These are phyloP conservation scores for Palaemon carinicauda DNA, from an alignment of 1,140 invertebrate species.

Conservation along the genomic window DNA sequence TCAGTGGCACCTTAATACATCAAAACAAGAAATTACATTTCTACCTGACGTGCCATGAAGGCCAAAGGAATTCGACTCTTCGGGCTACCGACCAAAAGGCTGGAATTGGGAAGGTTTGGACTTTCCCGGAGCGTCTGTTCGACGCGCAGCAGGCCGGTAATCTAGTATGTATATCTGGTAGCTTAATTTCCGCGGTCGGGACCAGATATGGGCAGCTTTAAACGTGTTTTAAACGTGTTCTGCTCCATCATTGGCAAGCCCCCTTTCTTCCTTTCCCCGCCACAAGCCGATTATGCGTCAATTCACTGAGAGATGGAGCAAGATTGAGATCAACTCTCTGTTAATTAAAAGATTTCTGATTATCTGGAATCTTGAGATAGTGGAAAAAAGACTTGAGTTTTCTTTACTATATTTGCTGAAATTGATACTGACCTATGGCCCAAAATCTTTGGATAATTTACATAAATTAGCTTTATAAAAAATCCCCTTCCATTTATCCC, in stretches of 20 bases:
- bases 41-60: conserved; percentile 27
- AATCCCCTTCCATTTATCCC: no score
- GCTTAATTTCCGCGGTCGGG: conserved; percentile 48
- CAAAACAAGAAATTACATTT: conserved; percentile 44
- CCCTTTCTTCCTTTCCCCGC: neutral
- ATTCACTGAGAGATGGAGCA: no score
- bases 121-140: neutral
- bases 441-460: no score
- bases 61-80: neutral
- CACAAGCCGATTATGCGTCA: no score
- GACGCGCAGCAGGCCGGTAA: conserved; percentile 21
- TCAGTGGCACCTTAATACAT: conserved; percentile 45
- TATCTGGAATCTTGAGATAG: no score
- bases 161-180: conserved; percentile 53
- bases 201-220: conserved; percentile 40
- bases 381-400: no score
- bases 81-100: neutral
- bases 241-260: neutral
- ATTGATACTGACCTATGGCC: no score
- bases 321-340: no score
- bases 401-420: no score
- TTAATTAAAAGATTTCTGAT: no score
- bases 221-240: neutral
- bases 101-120: neutral
- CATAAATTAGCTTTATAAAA: no score